These are phyloP conservation scores for Lottia scabra DNA, from an alignment of 2,888 invertebrate species.

Conservation along the genomic window DNA sequence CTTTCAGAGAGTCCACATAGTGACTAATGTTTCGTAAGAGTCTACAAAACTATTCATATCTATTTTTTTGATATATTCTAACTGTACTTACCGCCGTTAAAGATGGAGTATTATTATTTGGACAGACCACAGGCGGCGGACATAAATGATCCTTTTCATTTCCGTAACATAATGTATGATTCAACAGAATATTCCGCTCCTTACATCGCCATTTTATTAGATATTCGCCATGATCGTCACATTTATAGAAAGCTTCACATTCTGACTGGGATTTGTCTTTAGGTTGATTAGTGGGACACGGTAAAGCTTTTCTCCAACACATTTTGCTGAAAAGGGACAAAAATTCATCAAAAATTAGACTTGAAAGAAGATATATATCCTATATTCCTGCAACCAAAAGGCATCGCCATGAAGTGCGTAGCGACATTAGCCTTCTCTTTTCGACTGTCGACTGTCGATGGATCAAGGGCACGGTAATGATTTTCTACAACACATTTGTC, in stretches of 20 bases:
- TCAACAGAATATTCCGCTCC: neutral
- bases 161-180: slow-evolving; percentile 18
- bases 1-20: too few species aligned
- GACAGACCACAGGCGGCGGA: slow-evolving; percentile 25
- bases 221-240: slow-evolving; percentile 14
- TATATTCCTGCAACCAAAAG: too few species aligned
- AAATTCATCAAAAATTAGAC: neutral
- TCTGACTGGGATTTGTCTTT: neutral
- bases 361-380: too few species aligned
- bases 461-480: slow-evolving; percentile 18
- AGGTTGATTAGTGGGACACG: neutral
- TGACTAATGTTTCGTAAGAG: too few species aligned
- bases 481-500: slow-evolving; percentile 9
- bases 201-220: slow-evolving; percentile 19
- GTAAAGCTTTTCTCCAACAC: slow-evolving; percentile 17
- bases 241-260: slow-evolving; percentile 15
- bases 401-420: too few species aligned
- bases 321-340: neutral
- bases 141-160: slow-evolving; percentile 11
- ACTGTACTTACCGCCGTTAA: neutral
- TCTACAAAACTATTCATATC: too few species aligned
- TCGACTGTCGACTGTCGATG: too few species aligned
- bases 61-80: too few species aligned
- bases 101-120: slow-evolving; percentile 2
- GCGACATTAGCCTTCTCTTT: too few species aligned